Evolutionary conservation across 2,113 vertebrate genomes (phyloP).

Genomic region (Caretta caretta): DNA sequence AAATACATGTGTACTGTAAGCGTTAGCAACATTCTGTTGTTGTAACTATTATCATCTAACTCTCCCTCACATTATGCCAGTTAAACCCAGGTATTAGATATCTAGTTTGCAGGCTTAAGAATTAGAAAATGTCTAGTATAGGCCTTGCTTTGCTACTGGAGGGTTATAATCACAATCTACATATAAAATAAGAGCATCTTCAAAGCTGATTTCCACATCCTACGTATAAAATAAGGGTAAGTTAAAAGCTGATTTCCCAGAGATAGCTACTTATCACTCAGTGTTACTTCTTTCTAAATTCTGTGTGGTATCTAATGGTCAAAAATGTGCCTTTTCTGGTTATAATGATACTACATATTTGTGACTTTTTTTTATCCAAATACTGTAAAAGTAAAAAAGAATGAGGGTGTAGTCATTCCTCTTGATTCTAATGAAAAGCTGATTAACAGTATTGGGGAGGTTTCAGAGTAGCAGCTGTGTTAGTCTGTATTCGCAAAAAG

Average conservation of each 20-base stretch:
- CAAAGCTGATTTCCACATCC: background rate
- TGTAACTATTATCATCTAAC: background rate
- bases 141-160: background rate
- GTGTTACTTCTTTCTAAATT: background rate
- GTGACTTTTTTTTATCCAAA: background rate
- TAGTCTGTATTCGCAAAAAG: too few species aligned
- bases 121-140: background rate
- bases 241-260: background rate
- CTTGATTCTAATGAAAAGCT: constrained; percentile 4
- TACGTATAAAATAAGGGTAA: background rate
- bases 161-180: background rate
- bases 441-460: background rate
- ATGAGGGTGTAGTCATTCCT: background rate
- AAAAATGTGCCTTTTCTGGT: background rate
- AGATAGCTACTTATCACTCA: background rate
- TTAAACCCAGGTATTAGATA: constrained; percentile 19
- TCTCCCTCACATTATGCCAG: background rate
- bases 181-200: constrained; percentile 21
- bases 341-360: background rate
- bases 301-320: background rate
- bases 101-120: background rate
- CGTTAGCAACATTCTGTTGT: too few species aligned
- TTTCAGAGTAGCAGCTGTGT: too few species aligned
- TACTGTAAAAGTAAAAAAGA: background rate
- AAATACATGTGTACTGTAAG: background rate